These are phyloP conservation scores for Andrena bicolor DNA, from an alignment of 2,888 invertebrate genomes.

Conservation along the genomic window DNA sequence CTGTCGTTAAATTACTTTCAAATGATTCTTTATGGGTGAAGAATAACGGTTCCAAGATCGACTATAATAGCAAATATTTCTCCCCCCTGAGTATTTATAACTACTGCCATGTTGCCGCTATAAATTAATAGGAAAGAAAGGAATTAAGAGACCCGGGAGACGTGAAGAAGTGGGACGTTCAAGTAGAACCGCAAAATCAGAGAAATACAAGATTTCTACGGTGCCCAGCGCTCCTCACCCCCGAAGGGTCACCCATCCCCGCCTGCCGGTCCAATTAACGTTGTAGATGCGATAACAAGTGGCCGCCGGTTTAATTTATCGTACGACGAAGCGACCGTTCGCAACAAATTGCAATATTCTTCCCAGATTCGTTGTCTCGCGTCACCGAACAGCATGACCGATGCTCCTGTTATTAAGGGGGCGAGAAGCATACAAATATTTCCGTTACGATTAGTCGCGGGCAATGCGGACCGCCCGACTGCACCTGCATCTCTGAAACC, in stretches of 20 bases:
- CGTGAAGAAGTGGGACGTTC: not conserved
- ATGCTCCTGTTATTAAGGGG: conserved; percentile 70
- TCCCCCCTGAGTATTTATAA: too few species aligned
- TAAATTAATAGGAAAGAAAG: too few species aligned
- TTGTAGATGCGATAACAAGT: conserved; percentile 64
- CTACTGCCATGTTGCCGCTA: too few species aligned
- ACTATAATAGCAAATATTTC: too few species aligned
- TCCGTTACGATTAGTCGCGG: conserved; percentile 64
- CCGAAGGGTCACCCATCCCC: not conserved
- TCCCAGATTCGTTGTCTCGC: conserved; percentile 64
- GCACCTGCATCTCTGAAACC: conserved; percentile 55
- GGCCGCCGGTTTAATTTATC: conserved; percentile 66
- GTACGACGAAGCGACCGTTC: conserved; percentile 55
- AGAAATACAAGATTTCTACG: conserved; percentile 27
- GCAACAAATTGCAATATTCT: conserved; percentile 71
- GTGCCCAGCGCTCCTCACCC: not conserved
- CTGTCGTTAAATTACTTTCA: too few species aligned
- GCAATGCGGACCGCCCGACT: conserved; percentile 22
- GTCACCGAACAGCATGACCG: conserved; percentile 67
- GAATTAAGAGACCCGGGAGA: not conserved
- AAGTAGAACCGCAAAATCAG: conserved; percentile 15
- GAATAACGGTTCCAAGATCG: too few species aligned
- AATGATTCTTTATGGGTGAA: too few species aligned
- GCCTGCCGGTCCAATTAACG: conserved; percentile 60
- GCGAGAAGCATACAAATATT: conserved; percentile 66